Conservation (phyloP, 2,797 vertebrate genomes). For the Phataginus tetradactyla region DNA sequence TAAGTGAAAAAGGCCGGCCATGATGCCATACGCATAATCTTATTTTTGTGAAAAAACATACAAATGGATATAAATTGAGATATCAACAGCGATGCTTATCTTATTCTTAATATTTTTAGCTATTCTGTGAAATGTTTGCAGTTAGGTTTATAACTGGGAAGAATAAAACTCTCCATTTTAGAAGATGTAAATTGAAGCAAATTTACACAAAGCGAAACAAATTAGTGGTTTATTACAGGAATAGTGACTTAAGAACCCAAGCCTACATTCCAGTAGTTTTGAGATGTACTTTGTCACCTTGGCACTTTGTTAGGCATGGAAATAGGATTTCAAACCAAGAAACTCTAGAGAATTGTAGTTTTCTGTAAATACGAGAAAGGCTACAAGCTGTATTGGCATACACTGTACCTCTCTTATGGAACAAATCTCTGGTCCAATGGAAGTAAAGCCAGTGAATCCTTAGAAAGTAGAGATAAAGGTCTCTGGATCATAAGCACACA, state of each 20-base stretch:
- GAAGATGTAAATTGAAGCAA: background rate
- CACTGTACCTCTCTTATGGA: background rate
- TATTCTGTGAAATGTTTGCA: background rate
- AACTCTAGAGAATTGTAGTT: background rate
- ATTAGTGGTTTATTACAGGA: background rate
- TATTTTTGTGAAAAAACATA: background rate
- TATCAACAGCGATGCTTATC: background rate
- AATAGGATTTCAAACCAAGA: background rate
- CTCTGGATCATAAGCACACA: slow-evolving; percentile 35
- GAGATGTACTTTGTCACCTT: background rate
- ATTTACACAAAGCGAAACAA: background rate
- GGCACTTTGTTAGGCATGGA: background rate
- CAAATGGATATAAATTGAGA: background rate
- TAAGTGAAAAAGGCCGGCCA: background rate
- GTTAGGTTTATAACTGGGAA: background rate
- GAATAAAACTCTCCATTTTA: background rate
- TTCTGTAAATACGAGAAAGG: background rate
- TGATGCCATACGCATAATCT: background rate
- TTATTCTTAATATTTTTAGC: background rate
- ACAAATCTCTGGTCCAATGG: background rate
- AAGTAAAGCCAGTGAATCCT: slow-evolving; percentile 11
- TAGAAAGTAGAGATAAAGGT: background rate
- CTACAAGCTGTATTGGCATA: background rate
- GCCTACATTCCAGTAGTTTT: background rate
- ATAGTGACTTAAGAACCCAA: background rate